phyloP scores from a whole-genome alignment of 2,888 invertebrate species.

The Ochropleura leucogaster region DNA sequence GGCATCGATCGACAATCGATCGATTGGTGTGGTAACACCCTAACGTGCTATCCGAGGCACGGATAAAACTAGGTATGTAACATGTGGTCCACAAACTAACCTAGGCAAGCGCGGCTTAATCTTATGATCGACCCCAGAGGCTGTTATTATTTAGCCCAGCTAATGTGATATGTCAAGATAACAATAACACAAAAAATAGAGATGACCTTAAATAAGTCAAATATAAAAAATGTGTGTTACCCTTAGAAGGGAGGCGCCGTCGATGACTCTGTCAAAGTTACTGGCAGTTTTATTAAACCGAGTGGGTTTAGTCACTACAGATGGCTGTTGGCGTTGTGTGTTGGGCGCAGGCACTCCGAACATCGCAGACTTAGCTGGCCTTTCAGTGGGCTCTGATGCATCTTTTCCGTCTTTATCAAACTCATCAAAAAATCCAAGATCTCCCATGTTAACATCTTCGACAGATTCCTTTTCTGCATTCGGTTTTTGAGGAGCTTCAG shows the following conservation, averaged over 20 bases:
- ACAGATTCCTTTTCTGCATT: constrained; percentile 62
- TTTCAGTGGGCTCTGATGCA: not conserved
- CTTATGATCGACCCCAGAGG: too few species aligned
- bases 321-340: not conserved
- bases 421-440: constrained; percentile 78
- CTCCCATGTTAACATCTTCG: constrained; percentile 76
- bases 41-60: too few species aligned
- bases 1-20: too few species aligned
- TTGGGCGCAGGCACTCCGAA: constrained; percentile 41
- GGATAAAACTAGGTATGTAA: too few species aligned
- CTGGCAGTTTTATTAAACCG: constrained; percentile 76
- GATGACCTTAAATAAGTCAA: not conserved
- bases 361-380: not conserved
- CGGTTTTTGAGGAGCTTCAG: constrained; percentile 37
- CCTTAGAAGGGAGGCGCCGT: constrained; percentile 81
- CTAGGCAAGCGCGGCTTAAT: too few species aligned
- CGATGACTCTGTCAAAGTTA: constrained; percentile 80
- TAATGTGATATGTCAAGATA: not conserved
- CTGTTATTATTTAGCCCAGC: too few species aligned
- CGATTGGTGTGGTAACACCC: too few species aligned
- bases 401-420: constrained; percentile 55
- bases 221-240: constrained; percentile 65
- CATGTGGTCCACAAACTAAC: too few species aligned
- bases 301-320: constrained; percentile 54
- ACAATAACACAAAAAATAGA: not conserved